Percentiles rank a stretch among this genome's conserved stretches.
Conservation (phyloP, 1,140 invertebrate genomes). For the Protaetia brevitarsis region DNA sequence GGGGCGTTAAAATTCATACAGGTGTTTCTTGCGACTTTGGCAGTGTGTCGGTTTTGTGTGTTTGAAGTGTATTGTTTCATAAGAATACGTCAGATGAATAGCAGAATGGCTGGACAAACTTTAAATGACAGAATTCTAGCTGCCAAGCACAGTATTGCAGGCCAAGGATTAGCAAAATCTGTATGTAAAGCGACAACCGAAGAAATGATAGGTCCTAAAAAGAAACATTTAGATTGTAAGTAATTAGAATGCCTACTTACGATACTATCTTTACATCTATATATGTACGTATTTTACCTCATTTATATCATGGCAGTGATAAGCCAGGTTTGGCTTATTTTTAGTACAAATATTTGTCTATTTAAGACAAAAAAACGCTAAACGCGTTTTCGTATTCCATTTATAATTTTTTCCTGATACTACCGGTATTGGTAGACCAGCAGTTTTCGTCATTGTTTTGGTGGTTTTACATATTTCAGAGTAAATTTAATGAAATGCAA, state of each 20-base stretch:
- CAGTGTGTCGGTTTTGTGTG: conserved; percentile 10
- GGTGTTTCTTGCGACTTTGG: conserved; percentile 8
- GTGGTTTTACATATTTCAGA: too few species aligned
- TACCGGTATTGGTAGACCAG: too few species aligned
- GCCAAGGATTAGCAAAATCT: conserved; percentile 97
- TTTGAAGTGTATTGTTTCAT: conserved; percentile 4
- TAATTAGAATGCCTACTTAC: conserved; percentile 41
- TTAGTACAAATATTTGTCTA: too few species aligned
- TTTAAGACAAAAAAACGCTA: too few species aligned
- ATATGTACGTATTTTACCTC: not conserved
- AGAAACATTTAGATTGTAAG: conserved; percentile 99
- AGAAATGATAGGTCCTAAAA: conserved; percentile 99
- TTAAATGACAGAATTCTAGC: conserved; percentile 96
- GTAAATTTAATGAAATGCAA: too few species aligned
- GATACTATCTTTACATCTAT: not conserved
- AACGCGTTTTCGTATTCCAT: too few species aligned
- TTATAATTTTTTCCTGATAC: too few species aligned
- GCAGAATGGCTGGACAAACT: conserved; percentile 86
- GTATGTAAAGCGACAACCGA: conserved; percentile 99
- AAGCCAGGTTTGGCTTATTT: not conserved
- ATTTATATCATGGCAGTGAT: not conserved
- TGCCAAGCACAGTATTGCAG: conserved; percentile 96
- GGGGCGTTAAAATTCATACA: conserved; percentile 25
- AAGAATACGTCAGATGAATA: conserved; percentile 35
- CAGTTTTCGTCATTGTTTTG: too few species aligned